These are phyloP conservation scores for Coenonympha glycerion DNA, from an alignment of 2,888 invertebrate genomes.

Conservation along the genomic window DNA sequence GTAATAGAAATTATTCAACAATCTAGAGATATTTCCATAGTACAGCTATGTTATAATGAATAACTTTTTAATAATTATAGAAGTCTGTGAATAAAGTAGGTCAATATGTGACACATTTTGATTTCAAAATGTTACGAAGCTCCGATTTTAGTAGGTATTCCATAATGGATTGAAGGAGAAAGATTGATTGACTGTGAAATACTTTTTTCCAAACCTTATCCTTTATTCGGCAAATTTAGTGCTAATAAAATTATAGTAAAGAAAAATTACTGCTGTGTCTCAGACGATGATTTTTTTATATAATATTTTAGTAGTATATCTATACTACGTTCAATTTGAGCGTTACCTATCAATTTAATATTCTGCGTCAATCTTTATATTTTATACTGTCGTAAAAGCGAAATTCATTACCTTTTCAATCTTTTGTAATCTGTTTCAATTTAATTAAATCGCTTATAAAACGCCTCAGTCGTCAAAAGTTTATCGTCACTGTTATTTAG, in stretches of 20 bases:
- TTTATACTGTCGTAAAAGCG: slow-evolving; percentile 20
- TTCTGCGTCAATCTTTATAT: slow-evolving; percentile 20
- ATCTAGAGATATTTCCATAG: too few relatives aligned
- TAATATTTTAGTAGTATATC: not conserved
- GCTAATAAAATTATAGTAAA: slow-evolving; percentile 15
- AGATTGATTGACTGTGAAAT: slow-evolving; percentile 22
- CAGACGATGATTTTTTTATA: slow-evolving; percentile 13
- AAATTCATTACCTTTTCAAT: slow-evolving; percentile 25
- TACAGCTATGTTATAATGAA: too few relatives aligned
- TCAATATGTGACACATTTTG: too few relatives aligned
- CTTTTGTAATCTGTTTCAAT: slow-evolving; percentile 28
- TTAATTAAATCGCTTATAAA: slow-evolving; percentile 30
- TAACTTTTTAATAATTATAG: too few relatives aligned
- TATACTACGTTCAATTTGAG: slow-evolving; percentile 5
- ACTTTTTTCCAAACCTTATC: slow-evolving; percentile 9
- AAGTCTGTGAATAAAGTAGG: too few relatives aligned
- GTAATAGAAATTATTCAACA: too few relatives aligned
- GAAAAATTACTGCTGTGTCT: slow-evolving; percentile 9
- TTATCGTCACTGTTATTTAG: slow-evolving; percentile 19
- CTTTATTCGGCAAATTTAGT: slow-evolving; percentile 14
- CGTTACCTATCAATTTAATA: slow-evolving; percentile 22
- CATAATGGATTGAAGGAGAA: slow-evolving; percentile 3
- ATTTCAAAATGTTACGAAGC: not conserved
- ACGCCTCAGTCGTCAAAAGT: slow-evolving; percentile 28
- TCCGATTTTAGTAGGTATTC: slow-evolving; percentile 1